These are phyloP conservation scores for Ctenicera cuprea DNA, from an alignment of 2,888 invertebrate genomes.

Conservation along the genomic window DNA sequence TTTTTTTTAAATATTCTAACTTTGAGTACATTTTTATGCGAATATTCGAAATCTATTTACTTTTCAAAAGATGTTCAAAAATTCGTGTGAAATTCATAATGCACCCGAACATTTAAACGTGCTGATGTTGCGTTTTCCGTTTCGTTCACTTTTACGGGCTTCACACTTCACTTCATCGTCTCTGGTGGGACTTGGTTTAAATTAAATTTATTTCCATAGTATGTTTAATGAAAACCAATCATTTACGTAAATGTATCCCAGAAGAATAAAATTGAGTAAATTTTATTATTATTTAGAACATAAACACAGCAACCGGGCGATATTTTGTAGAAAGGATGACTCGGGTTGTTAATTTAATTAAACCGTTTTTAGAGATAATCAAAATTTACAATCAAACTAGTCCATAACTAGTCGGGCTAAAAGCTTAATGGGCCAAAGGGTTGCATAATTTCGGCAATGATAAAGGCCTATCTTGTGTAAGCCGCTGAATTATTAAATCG, in stretches of 20 bases:
- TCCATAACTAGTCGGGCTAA: slow-evolving; percentile 43
- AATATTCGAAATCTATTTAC: too few species aligned
- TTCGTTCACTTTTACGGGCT: too few species aligned
- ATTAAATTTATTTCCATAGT: too few species aligned
- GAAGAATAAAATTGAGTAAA: not conserved
- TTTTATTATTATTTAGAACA: not conserved
- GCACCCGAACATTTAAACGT: too few species aligned
- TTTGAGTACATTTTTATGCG: too few species aligned
- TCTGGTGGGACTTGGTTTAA: too few species aligned
- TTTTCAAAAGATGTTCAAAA: too few species aligned
- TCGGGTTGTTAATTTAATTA: slow-evolving; percentile 42
- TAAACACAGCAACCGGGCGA: not conserved
- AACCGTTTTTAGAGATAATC: slow-evolving; percentile 49
- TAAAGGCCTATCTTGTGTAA: slow-evolving; percentile 52
- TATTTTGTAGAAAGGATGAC: slow-evolving; percentile 20
- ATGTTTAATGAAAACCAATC: too few species aligned
- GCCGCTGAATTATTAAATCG: slow-evolving; percentile 52
- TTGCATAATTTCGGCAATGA: slow-evolving; percentile 50
- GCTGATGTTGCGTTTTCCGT: too few species aligned
- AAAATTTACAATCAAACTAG: slow-evolving; percentile 49
- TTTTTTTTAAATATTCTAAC: too few species aligned
- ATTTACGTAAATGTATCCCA: not conserved
- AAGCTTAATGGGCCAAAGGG: slow-evolving; percentile 52
- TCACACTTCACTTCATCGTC: too few species aligned
- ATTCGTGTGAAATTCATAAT: too few species aligned